phyloP scores from a whole-genome alignment of 2,888 invertebrate species.

The Neoscelio sp. region DNA sequence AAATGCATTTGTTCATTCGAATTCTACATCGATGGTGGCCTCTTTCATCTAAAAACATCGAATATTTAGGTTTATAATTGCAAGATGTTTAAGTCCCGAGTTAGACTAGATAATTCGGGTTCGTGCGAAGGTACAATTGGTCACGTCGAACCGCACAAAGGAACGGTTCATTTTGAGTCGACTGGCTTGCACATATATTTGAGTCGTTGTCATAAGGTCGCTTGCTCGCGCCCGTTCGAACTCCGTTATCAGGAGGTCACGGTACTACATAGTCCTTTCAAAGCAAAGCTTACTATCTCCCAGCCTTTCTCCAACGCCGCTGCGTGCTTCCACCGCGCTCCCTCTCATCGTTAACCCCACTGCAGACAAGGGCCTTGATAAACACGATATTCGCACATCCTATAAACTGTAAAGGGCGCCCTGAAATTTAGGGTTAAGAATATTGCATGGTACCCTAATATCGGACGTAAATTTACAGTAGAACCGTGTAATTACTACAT shows the following conservation, averaged over 20 bases:
- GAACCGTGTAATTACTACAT: too few species aligned
- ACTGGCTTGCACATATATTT: slow-evolving; percentile 64
- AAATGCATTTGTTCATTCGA: background rate
- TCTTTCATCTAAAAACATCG: background rate
- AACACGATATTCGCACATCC: slow-evolving; percentile 69
- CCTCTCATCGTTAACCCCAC: slow-evolving; percentile 50
- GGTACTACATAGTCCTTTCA: slow-evolving; percentile 59
- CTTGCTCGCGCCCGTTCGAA: slow-evolving; percentile 62
- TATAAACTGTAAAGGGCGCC: slow-evolving; percentile 60
- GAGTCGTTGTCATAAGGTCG: slow-evolving; percentile 64
- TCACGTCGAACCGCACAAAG: slow-evolving; percentile 67
- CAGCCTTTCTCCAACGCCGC: slow-evolving; percentile 50
- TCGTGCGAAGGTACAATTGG: slow-evolving; percentile 65
- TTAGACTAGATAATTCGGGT: slow-evolving; percentile 56
- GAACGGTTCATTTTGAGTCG: slow-evolving; percentile 64
- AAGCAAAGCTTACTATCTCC: slow-evolving; percentile 64
- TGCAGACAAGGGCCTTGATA: slow-evolving; percentile 69
- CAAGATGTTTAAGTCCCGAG: slow-evolving; percentile 51
- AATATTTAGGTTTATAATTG: slow-evolving; percentile 42
- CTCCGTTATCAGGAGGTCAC: slow-evolving; percentile 65
- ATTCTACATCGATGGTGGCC: background rate
- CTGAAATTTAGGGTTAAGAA: slow-evolving; percentile 41
- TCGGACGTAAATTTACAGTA: too few species aligned
- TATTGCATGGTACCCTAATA: background rate
- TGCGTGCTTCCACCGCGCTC: slow-evolving; percentile 26